A percentile compares a stretch with the other conserved stretches of the same genome.
phyloP scores from a whole-genome alignment of 2,888 invertebrate genomes.

The Drosophila stalkeri region DNA sequence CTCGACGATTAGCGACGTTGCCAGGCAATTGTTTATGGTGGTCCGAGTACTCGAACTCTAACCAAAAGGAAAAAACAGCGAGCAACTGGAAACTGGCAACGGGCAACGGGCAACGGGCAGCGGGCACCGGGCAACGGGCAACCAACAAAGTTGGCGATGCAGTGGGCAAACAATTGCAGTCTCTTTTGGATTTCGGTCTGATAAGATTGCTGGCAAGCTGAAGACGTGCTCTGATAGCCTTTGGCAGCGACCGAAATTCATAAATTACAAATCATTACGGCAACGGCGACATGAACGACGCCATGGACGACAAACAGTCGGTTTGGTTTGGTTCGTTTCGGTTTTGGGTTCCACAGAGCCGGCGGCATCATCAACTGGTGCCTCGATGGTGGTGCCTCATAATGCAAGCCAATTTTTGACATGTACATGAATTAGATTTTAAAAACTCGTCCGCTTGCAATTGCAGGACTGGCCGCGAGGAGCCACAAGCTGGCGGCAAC shows the following conservation, averaged over 20 bases:
- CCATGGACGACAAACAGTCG: slow-evolving; percentile 35
- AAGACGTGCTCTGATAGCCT: slow-evolving; percentile 59
- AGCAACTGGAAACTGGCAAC: slow-evolving; percentile 2
- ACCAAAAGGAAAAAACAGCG: slow-evolving; percentile 10
- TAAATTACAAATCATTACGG: slow-evolving; percentile 82
- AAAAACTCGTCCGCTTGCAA: slow-evolving; percentile 58
- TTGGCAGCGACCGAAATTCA: slow-evolving; percentile 72
- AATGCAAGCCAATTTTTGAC: slow-evolving; percentile 76
- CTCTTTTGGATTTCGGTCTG: slow-evolving; percentile 45
- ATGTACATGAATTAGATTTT: slow-evolving; percentile 83
- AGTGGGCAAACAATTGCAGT: slow-evolving; percentile 74
- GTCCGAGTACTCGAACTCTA: slow-evolving; percentile 29
- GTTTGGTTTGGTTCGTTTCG: not conserved
- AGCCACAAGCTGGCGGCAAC: slow-evolving; percentile 40
- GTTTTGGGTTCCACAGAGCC: slow-evolving; percentile 15
- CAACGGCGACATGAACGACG: slow-evolving; percentile 38
- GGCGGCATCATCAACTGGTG: slow-evolving; percentile 55
- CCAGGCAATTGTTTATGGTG: slow-evolving; percentile 50
- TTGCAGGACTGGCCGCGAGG: slow-evolving; percentile 40
- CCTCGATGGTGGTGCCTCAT: slow-evolving; percentile 46
- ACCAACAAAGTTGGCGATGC: slow-evolving; percentile 36
- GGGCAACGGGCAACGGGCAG: not conserved
- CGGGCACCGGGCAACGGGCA: slow-evolving; percentile 6
- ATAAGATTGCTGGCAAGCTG: slow-evolving; percentile 55
- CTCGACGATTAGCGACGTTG: slow-evolving; percentile 71